Base-by-base conservation (phyloP, 2,797 vertebrate genomes). In the Carapus acus region DNA sequence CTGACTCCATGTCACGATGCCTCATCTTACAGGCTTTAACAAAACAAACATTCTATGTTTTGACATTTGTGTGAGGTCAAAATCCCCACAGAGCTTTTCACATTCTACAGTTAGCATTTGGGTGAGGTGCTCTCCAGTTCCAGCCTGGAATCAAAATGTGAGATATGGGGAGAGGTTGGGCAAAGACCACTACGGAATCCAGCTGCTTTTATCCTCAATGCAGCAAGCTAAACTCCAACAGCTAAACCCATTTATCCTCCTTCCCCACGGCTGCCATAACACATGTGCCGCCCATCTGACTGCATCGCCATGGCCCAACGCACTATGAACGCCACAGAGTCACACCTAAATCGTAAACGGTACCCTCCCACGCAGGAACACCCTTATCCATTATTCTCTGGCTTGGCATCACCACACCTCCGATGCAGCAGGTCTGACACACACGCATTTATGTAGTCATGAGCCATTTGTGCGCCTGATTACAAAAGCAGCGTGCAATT, bases 401-500 rank as follows among this genome's bases (percentile, higher is more conserved):
- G 46, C 51, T 39, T 54, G 23, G 22, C 19, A 49, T 71, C 62
- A 56, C 61, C 61, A 49, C 19, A 49, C 15, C 23, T 44, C 24
- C 54, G 67, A 73, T 20, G 34, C 50, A 61, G 59, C 21, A 33
- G 49, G 36, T 65, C 54, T 73, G 57, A 69, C 45, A 39, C 21
- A 9, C 24, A 43, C 50, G 39, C 33, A 14, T 54, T 39, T 59
- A 45, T 60, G 54, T 19, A 40, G 45, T 54, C 78, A 47, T 71
- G 56, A 33, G 64, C 59, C 58, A 68, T 65, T 73, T 65, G 51
- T 72, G 65, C 46, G 65, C 56, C 58, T 81, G 73, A 84, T 83
- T 80, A 70, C 66, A 80, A 85, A 83, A 82, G 49, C 69, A 84
- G 74, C 68, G 31, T 13, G 19, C 43, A 27, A 27, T 15, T 6